Percentiles rank a stretch among this genome's conserved stretches.
These are phyloP conservation scores for Lasiommata megera DNA, from an alignment of 2,888 invertebrate genomes.

Conservation along the genomic window DNA sequence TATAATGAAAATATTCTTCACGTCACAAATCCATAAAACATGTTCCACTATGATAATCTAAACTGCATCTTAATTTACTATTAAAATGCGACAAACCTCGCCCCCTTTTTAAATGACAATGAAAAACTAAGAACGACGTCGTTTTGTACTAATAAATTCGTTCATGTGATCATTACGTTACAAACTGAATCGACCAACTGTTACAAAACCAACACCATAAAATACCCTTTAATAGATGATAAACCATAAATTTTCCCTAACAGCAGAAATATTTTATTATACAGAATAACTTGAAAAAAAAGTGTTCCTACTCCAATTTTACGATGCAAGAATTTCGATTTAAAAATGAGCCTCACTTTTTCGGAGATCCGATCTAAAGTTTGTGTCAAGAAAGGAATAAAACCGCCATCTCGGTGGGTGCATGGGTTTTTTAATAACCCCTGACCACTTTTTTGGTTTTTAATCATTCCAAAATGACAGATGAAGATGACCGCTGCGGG, in stretches of 20 bases:
- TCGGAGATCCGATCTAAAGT: conserved; percentile 72
- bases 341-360: conserved; percentile 63
- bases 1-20: no score
- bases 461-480: conserved; percentile 71
- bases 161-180: conserved; percentile 48
- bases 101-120: conserved; percentile 28
- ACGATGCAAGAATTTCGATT: conserved; percentile 61
- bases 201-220: conserved; percentile 70
- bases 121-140: conserved; percentile 34
- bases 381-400: conserved; percentile 75
- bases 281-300: conserved; percentile 59
- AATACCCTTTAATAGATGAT: conserved; percentile 67
- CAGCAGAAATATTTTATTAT: conserved; percentile 73
- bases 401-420: conserved; percentile 67
- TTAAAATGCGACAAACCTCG: conserved; percentile 17
- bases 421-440: conserved; percentile 52
- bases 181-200: conserved; percentile 50
- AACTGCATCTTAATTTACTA: neutral
- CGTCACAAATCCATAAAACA: neutral
- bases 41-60: neutral
- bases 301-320: conserved; percentile 68
- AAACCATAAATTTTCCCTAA: conserved; percentile 71
- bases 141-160: conserved; percentile 49
- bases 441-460: conserved; percentile 51
- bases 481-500: conserved; percentile 61